Evolutionary conservation across 1,140 invertebrate genomes (phyloP).

Genomic region (Drosophila nebulosa): DNA sequence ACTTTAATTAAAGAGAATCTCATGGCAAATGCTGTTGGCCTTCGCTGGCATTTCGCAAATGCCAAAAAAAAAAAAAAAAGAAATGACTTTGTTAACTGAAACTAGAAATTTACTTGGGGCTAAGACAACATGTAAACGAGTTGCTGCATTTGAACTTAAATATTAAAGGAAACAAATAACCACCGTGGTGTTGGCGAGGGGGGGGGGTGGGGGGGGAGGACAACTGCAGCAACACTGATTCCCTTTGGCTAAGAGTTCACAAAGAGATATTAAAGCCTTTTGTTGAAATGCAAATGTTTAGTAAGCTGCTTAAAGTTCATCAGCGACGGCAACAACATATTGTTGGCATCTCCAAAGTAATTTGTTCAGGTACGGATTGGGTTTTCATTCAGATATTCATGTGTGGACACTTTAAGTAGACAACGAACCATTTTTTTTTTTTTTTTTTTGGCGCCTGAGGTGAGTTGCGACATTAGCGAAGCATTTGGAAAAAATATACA

Average conservation of each 20-base stretch:
- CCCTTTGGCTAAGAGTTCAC: not conserved
- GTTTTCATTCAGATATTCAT: no score
- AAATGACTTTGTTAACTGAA: not conserved
- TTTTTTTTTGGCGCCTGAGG: no score
- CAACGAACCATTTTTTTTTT: no score
- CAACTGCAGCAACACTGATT: not conserved
- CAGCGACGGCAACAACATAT: not conserved
- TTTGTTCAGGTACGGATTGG: not conserved
- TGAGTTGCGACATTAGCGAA: no score
- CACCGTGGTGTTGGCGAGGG: not conserved
- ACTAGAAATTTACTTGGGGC: not conserved
- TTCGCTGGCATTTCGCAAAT: not conserved
- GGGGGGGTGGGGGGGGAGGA: not conserved
- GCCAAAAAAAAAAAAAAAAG: not conserved
- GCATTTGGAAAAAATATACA: no score
- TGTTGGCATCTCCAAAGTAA: not conserved
- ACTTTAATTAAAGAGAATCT: slow-evolving; percentile 14
- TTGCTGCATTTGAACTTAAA: not conserved
- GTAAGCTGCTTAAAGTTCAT: not conserved
- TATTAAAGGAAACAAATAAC: not conserved
- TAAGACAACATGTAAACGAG: not conserved
- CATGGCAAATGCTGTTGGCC: not conserved
- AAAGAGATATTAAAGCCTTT: not conserved
- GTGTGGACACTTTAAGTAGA: no score
- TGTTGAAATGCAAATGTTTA: not conserved